Conservation (phyloP, 2,797 vertebrate species). For the Aldrovandia affinis region DNA sequence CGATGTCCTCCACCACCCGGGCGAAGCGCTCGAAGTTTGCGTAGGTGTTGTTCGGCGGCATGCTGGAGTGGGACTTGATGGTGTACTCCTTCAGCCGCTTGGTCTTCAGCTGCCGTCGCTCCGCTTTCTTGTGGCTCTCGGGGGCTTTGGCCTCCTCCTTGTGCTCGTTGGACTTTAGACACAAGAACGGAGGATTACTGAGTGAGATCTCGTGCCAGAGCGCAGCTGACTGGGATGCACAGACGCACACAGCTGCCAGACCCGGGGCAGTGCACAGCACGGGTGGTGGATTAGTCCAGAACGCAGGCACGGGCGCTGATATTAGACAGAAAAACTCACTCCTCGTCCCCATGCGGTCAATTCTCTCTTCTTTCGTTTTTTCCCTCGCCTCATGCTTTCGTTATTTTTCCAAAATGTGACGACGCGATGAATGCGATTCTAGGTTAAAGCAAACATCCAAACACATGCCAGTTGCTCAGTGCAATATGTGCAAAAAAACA, state of each 20-base stretch:
- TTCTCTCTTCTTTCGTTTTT: conserved; percentile 42
- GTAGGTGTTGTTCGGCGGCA: conserved; percentile 87
- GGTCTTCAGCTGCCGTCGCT: conserved; percentile 80
- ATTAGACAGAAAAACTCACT: conserved; percentile 32
- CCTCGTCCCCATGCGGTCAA: conserved; percentile 36
- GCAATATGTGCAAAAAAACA: neutral
- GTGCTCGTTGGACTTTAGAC: conserved; percentile 72
- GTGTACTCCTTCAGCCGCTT: conserved; percentile 87
- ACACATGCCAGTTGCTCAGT: neutral
- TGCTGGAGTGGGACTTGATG: conserved; percentile 84
- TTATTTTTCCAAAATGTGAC: conserved; percentile 55
- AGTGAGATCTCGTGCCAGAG: conserved; percentile 59
- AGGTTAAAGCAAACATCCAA: conserved; percentile 47
- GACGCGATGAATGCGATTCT: conserved; percentile 35
- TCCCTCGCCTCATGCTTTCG: conserved; percentile 49
- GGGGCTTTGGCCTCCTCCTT: conserved; percentile 57
- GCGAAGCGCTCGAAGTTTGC: conserved; percentile 86
- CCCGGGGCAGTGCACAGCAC: conserved; percentile 40
- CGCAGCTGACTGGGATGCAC: conserved; percentile 56
- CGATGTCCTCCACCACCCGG: conserved; percentile 77
- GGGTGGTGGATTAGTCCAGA: conserved; percentile 59
- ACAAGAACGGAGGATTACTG: conserved; percentile 74
- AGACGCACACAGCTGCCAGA: conserved; percentile 31
- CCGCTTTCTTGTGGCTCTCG: conserved; percentile 67
- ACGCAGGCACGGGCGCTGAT: conserved; percentile 51